Conservation (phyloP, 2,113 vertebrate species). For the Antidorcas marsupialis region DNA sequence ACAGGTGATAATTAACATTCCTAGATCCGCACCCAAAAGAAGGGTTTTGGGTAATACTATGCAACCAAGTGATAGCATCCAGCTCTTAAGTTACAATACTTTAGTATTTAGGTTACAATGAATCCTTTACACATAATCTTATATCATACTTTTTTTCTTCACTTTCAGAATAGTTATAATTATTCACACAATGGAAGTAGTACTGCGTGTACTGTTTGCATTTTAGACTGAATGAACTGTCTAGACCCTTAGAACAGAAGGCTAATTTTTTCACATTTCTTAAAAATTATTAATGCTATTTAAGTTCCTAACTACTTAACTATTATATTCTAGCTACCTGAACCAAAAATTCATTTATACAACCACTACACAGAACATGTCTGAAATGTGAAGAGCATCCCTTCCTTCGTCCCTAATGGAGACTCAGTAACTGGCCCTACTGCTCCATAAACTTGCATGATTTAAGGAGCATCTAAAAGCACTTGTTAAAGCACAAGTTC, state of each 20-base stretch:
- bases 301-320: not conserved
- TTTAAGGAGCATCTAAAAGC: not conserved
- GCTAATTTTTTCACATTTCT: constrained; percentile 1
- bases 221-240: not conserved
- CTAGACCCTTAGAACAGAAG: not conserved
- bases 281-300: constrained; percentile 18
- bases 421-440: not conserved
- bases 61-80: not conserved
- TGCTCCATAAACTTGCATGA: not conserved
- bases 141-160: not conserved
- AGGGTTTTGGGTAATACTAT: not conserved
- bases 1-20: not conserved
- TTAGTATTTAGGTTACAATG: not conserved
- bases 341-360: not conserved
- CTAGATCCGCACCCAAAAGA: not conserved
- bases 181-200: not conserved
- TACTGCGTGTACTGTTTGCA: not conserved
- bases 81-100: not conserved
- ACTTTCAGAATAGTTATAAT: not conserved
- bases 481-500: not conserved
- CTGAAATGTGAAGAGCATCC: not conserved
- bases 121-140: constrained; percentile 23
- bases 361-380: not conserved
- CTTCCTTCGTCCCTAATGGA: not conserved
- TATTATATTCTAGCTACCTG: not conserved